These are phyloP conservation scores for Moxostoma hubbsi DNA, from an alignment of 2,797 vertebrate genomes.

Conservation along the genomic window DNA sequence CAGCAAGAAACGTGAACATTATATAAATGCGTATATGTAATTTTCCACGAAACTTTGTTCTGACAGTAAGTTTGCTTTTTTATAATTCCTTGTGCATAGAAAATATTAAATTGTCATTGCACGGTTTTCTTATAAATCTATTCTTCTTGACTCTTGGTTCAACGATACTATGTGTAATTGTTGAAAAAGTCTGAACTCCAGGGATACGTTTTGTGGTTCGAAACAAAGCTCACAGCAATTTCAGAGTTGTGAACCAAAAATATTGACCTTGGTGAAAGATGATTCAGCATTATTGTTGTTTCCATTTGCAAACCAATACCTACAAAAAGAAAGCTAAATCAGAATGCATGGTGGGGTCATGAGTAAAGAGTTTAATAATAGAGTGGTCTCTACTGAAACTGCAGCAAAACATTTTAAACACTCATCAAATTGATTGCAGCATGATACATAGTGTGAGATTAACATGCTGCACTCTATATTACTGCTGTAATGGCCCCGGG, in stretches of 20 bases:
- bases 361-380: slow-evolving; percentile 26
- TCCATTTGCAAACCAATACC: not conserved
- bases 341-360: slow-evolving; percentile 6
- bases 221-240: slow-evolving; percentile 36
- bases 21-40: too few species aligned
- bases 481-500: slow-evolving; percentile 48
- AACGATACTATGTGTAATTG: slow-evolving; percentile 14
- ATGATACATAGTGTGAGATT: slow-evolving; percentile 58
- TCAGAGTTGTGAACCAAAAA: slow-evolving; percentile 33
- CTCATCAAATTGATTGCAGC: slow-evolving; percentile 58
- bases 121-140: slow-evolving; percentile 32
- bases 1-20: too few species aligned
- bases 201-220: not conserved
- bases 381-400: slow-evolving; percentile 38
- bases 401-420: slow-evolving; percentile 57
- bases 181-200: slow-evolving; percentile 11
- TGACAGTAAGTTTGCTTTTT: too few species aligned
- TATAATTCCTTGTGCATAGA: too few species aligned
- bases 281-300: slow-evolving; percentile 31
- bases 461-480: slow-evolving; percentile 59
- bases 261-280: slow-evolving; percentile 28
- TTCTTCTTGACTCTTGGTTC: slow-evolving; percentile 16
- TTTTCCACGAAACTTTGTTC: too few species aligned
- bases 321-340: not conserved
- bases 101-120: slow-evolving; percentile 11